Conservation (phyloP, 2,113 vertebrate genomes). For the Mustelus asterias region DNA sequence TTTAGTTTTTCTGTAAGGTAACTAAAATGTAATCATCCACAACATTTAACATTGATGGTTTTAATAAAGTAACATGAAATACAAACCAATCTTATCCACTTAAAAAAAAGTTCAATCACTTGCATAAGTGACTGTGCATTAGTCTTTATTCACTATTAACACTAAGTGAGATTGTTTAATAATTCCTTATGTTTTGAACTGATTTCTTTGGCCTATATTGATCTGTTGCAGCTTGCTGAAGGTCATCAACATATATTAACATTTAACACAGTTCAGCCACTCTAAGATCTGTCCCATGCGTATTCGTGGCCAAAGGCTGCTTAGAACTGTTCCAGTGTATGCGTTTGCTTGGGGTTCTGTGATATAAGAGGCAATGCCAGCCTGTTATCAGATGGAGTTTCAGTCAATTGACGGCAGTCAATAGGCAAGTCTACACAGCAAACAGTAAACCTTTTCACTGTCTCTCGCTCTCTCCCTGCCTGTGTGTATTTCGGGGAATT, state of each 20-base stretch:
- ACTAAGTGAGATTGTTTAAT: background rate
- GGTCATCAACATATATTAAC: constrained; percentile 27
- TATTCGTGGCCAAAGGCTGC: background rate
- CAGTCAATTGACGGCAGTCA: constrained; percentile 40
- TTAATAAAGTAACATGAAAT: background rate
- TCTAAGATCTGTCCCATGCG: background rate
- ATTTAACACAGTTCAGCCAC: background rate
- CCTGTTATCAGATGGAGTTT: constrained; percentile 41
- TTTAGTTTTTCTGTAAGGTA: background rate
- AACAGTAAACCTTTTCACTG: constrained; percentile 40
- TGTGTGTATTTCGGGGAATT: constrained; percentile 38
- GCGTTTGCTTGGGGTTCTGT: constrained; percentile 24
- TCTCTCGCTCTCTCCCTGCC: constrained; percentile 31
- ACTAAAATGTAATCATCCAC: background rate
- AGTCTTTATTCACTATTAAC: background rate
- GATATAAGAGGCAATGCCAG: constrained; percentile 12
- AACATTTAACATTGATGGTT: background rate
- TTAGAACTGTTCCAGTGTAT: constrained; percentile 9
- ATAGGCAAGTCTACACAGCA: constrained; percentile 31
- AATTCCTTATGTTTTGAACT: background rate
- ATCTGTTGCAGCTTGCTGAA: background rate
- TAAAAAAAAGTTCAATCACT: background rate
- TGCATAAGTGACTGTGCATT: background rate
- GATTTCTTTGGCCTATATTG: constrained; percentile 31
- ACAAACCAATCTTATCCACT: background rate